These are phyloP conservation scores for Motacilla tschutschensis DNA, from an alignment of 2,113 vertebrate species.

Conservation along the genomic window DNA sequence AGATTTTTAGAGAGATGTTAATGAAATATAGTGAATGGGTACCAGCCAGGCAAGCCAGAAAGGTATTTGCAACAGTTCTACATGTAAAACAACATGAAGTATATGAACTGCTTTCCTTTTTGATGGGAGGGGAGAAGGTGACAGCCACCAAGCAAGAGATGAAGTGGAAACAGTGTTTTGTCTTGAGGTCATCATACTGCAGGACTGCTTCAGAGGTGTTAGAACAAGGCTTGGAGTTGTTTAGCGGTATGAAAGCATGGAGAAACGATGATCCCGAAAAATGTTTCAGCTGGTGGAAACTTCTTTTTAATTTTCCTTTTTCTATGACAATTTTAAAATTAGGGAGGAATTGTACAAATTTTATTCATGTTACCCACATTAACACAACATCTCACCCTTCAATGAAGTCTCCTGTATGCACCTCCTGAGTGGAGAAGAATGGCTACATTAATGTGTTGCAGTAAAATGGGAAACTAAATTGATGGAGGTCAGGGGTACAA, in stretches of 20 bases:
- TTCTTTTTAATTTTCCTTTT: background rate
- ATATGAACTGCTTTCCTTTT: background rate
- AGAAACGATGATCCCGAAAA: background rate
- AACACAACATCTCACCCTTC: background rate
- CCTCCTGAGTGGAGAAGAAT: background rate
- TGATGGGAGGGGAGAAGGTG: background rate
- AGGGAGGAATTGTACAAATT: background rate
- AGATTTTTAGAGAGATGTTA: accelerated
- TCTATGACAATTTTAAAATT: background rate
- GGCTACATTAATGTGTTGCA: background rate
- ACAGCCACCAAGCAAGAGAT: background rate
- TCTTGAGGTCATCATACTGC: background rate
- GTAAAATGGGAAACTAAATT: background rate
- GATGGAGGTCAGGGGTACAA: background rate
- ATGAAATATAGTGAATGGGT: background rate
- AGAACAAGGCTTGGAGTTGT: background rate
- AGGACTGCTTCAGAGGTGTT: background rate
- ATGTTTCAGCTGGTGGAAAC: background rate
- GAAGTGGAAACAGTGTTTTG: background rate
- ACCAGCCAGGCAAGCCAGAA: background rate
- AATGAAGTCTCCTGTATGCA: background rate
- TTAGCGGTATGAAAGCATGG: accelerated
- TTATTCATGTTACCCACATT: background rate
- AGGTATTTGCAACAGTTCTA: background rate
- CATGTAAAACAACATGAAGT: accelerated